Percentiles rank a stretch among this genome's conserved stretches.
Evolutionary conservation across 2,888 invertebrate genomes (phyloP).

Genomic region (Panopea generosa): DNA sequence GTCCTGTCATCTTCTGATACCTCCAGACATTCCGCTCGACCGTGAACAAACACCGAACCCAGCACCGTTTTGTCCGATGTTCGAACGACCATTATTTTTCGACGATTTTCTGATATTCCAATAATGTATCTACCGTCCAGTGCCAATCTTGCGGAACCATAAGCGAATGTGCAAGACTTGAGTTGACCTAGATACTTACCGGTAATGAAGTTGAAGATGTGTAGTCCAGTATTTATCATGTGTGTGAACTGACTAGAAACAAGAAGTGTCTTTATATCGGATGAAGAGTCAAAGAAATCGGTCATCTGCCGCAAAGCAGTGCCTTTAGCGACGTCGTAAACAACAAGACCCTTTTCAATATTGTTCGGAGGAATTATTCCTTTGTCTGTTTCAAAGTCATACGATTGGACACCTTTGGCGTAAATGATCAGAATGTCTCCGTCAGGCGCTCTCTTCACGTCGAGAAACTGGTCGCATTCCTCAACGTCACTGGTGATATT

Average conservation of each 20-base stretch:
- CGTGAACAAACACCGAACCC: constrained; percentile 75
- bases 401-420: constrained; percentile 64
- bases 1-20: constrained; percentile 78
- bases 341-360: constrained; percentile 71
- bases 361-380: constrained; percentile 63
- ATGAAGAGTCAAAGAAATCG: constrained; percentile 59
- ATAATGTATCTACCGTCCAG: constrained; percentile 76
- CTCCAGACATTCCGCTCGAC: constrained; percentile 69
- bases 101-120: constrained; percentile 67
- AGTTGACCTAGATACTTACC: constrained; percentile 38
- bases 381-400: constrained; percentile 64
- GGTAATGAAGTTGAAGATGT: constrained; percentile 60
- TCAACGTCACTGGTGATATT: constrained; percentile 65
- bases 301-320: constrained; percentile 66
- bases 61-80: constrained; percentile 65
- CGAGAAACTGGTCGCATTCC: constrained; percentile 68
- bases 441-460: constrained; percentile 53
- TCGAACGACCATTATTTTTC: constrained; percentile 70
- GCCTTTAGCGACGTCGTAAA: constrained; percentile 71
- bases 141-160: constrained; percentile 57
- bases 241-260: constrained; percentile 67
- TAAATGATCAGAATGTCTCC: constrained; percentile 71
- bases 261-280: constrained; percentile 52
- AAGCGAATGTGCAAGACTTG: constrained; percentile 37
- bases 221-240: constrained; percentile 67